Evolutionary conservation across 2,888 invertebrate genomes (phyloP).

Genomic region (Coelogynopora nodosa): DNA sequence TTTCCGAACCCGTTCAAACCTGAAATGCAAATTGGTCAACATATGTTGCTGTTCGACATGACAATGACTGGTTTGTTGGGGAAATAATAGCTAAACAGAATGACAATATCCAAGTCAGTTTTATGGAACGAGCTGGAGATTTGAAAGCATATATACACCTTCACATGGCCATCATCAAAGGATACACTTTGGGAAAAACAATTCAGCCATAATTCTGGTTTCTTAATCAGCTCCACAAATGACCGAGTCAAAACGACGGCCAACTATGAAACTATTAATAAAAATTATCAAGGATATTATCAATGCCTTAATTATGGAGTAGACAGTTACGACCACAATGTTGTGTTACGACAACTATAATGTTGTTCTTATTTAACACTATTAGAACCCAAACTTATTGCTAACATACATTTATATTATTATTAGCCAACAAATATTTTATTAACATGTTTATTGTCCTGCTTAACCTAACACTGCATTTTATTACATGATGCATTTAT

Average conservation of each 20-base stretch:
- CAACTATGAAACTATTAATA: background rate
- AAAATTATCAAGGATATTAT: background rate
- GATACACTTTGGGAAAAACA: background rate
- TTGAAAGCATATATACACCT: background rate
- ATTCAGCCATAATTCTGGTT: background rate
- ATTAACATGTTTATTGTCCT: background rate
- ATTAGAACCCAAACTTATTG: background rate
- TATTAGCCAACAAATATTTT: background rate
- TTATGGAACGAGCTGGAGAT: background rate
- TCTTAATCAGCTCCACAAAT: background rate
- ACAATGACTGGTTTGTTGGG: background rate
- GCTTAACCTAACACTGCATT: background rate
- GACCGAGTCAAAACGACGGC: background rate
- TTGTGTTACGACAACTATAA: too few relatives aligned
- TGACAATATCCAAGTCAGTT: background rate
- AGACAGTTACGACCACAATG: background rate
- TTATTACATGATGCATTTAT: background rate
- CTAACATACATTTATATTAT: background rate
- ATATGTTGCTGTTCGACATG: background rate
- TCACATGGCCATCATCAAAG: background rate
- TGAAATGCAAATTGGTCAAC: background rate
- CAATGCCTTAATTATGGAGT: background rate
- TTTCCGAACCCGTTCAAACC: background rate
- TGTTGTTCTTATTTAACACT: background rate
- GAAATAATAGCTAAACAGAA: background rate